Conservation (phyloP, 2,113 vertebrate genomes). For the Eurypyga helias region DNA sequence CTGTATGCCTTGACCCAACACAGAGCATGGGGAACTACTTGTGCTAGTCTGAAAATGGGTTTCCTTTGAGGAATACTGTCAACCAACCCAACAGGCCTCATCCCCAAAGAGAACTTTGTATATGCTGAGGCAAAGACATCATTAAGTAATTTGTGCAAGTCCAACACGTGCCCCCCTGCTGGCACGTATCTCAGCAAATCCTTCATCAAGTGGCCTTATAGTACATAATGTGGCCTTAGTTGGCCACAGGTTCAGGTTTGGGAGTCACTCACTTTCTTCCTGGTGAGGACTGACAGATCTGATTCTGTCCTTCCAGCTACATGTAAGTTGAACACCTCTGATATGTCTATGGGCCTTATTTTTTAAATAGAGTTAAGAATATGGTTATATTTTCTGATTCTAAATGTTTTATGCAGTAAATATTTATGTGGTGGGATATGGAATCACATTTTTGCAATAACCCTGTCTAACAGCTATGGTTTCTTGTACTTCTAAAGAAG, state of each 20-base stretch:
- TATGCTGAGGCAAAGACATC: neutral
- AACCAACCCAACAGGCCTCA: accelerated
- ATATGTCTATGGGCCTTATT: neutral
- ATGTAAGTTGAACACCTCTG: neutral
- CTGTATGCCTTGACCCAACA: neutral
- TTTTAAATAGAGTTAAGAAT: neutral
- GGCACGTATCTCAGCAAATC: neutral
- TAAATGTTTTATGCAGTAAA: neutral
- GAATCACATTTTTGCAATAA: neutral
- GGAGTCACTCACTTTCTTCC: neutral
- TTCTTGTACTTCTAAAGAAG: neutral
- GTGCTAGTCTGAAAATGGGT: neutral
- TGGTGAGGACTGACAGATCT: neutral
- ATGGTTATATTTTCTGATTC: neutral
- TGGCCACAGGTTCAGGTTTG: neutral
- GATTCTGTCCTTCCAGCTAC: neutral
- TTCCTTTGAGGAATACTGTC: neutral
- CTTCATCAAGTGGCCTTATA: neutral
- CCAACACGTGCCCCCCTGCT: neutral
- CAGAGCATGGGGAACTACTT: neutral
- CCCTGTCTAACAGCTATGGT: neutral
- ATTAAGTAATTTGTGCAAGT: neutral
- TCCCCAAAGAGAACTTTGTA: neutral
- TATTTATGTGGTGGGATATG: neutral
- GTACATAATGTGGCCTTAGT: neutral